Base-by-base conservation (phyloP, 2,113 vertebrate species). In the Benitochromis conjunctus region DNA sequence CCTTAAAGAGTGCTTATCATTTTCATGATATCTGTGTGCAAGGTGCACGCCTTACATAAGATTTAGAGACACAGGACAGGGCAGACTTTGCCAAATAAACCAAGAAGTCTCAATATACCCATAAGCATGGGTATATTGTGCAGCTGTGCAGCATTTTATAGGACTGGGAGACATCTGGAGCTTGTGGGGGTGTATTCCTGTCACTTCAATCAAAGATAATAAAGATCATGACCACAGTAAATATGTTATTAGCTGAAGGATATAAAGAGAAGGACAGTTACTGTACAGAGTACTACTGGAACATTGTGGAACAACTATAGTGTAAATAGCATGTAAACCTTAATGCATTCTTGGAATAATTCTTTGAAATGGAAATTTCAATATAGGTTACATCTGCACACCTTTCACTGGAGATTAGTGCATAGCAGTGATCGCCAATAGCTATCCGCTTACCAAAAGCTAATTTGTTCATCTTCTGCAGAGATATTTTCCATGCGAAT, bases 231-330 rank as follows among this genome's bases (percentile, higher is more conserved):
- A 78, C 82, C 80, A 86, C 71, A 64, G 71, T 43, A 5, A 92
- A 91, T 77, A 86, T 90, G 94, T 94, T 94, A 92, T 88, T 86
- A 71, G 83, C 71, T 82, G 83, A 91, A 92, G 86, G 93, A 91
- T 86, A 84, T 38, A 64, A 38, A 38, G 34, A 46, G 14, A 58
- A 62, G 46, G 38, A 24, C 38, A 81, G 31, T 34, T 29, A 43
- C 64, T 84, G 11, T 54, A 78, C n/a, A 14, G 82, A 79, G 71
- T 80, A 87, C 71, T 90, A 92, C 82, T 58, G 21, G 71, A 71
- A 64, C 80, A 82, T 81, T 92, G 80, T 89, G 76, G 62, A 81
- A 79, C n/a, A 60, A 64, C 53, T 71, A 24, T 79, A 81, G 41
- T 82, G 13, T 77, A 86, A 91, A 46, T 2, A 2, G 31, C 64